phyloP scores from a whole-genome alignment of 53 echinoderm and acorn worm species.

The Holothuria scabra region DNA sequence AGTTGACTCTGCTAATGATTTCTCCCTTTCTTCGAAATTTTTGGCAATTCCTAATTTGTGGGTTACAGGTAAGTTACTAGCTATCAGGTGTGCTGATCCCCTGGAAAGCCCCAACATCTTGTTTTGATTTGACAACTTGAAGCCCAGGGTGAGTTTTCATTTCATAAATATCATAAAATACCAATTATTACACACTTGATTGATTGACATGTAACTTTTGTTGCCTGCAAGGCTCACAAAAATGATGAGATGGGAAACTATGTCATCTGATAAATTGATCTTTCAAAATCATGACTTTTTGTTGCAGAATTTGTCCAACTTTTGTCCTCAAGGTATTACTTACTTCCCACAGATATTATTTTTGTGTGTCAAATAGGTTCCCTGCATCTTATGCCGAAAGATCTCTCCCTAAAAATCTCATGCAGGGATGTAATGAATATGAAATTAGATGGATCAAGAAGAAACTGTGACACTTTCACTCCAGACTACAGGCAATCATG shows the following conservation, averaged over 20 bases:
- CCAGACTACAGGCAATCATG: no score
- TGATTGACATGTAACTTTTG: slow-evolving; percentile 47
- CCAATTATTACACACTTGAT: slow-evolving; percentile 23
- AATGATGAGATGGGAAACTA: not conserved
- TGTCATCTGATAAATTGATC: not conserved
- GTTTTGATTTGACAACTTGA: slow-evolving; percentile 40
- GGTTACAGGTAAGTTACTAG: slow-evolving; percentile 39
- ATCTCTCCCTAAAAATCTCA: no score
- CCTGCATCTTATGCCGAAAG: no score
- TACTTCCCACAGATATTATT: no score
- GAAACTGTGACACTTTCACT: no score
- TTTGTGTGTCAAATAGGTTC: no score
- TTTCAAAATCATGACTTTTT: slow-evolving; percentile 15
- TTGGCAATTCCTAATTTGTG: slow-evolving; percentile 22
- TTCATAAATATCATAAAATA: slow-evolving; percentile 40
- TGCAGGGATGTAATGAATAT: no score
- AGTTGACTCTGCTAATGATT: slow-evolving; percentile 26
- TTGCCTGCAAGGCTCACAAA: slow-evolving; percentile 35
- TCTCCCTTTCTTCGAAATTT: slow-evolving; percentile 16
- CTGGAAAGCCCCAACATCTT: slow-evolving; percentile 38
- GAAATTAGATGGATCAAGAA: no score
- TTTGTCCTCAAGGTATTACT: no score
- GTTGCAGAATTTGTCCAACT: slow-evolving; percentile 2
- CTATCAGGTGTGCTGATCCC: slow-evolving; percentile 39
- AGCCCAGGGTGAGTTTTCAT: slow-evolving; percentile 33